Evolutionary conservation across 2,888 invertebrate genomes (phyloP).

Genomic region (Eristalis arbustorum): DNA sequence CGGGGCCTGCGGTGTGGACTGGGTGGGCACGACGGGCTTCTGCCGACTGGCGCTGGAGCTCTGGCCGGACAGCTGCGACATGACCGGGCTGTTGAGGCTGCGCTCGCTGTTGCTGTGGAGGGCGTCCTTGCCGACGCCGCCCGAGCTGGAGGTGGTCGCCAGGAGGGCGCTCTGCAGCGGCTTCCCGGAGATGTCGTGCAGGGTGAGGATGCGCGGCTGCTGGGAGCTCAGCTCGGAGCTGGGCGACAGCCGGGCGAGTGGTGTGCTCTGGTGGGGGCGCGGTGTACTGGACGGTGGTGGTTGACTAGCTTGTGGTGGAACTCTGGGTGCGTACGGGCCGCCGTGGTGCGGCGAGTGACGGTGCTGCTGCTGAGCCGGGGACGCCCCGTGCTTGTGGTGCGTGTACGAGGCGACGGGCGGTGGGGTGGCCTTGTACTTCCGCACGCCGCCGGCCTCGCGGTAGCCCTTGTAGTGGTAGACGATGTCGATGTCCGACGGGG

Average conservation of each 20-base stretch:
- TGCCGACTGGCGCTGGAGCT: constrained; percentile 90
- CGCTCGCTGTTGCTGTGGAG: constrained; percentile 94
- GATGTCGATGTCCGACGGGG: constrained; percentile 98
- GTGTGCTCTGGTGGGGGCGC: constrained; percentile 92
- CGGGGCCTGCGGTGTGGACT: constrained; percentile 86
- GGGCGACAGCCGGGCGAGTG: constrained; percentile 93
- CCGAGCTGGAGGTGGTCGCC: constrained; percentile 93
- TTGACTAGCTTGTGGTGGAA: constrained; percentile 86
- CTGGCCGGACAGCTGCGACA: constrained; percentile 94
- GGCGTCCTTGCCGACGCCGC: constrained; percentile 93
- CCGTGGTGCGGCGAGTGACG: constrained; percentile 89
- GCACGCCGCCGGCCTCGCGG: constrained; percentile 89
- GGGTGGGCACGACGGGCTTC: constrained; percentile 85
- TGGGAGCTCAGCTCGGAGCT: constrained; percentile 95
- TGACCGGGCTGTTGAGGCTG: constrained; percentile 94
- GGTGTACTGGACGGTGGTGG: constrained; percentile 85
- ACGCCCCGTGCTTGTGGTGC: constrained; percentile 88
- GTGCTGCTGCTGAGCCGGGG: constrained; percentile 85
- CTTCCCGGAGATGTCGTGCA: constrained; percentile 96
- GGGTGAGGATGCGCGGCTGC: constrained; percentile 94
- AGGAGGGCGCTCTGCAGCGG: constrained; percentile 93
- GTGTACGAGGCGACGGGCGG: constrained; percentile 89
- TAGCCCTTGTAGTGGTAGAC: constrained; percentile 98
- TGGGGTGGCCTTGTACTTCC: constrained; percentile 93
- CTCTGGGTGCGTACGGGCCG: constrained; percentile 87